Percentiles rank a stretch among this genome's conserved stretches.
These are phyloP conservation scores for Euplagia quadripunctaria DNA, from an alignment of 2,888 invertebrate species.

Conservation along the genomic window DNA sequence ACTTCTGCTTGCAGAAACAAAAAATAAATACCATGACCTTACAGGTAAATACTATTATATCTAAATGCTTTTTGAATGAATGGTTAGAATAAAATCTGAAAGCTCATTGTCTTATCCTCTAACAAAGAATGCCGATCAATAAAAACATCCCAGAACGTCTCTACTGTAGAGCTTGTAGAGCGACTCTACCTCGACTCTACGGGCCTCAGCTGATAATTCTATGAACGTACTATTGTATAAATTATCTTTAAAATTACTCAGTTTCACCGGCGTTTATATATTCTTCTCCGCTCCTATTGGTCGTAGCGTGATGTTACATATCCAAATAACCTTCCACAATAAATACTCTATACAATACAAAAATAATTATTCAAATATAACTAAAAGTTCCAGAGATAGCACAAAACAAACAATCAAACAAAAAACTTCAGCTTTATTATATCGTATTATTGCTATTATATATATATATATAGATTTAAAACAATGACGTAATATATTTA, in stretches of 20 bases:
- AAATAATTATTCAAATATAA: too few species aligned
- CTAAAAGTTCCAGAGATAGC: too few species aligned
- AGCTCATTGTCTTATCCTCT: constrained; percentile 55
- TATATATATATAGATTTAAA: too few species aligned
- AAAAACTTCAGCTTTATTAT: too few species aligned
- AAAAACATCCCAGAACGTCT: constrained; percentile 46
- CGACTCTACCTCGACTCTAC: constrained; percentile 14
- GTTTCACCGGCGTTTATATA: too few species aligned
- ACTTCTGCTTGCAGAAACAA: not conserved
- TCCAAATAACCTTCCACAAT: too few species aligned
- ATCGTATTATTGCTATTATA: too few species aligned
- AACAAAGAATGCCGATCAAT: constrained; percentile 56
- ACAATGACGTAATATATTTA: too few species aligned
- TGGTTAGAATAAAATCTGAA: constrained; percentile 10
- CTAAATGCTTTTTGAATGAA: not conserved
- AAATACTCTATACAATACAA: too few species aligned
- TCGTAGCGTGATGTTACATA: too few species aligned
- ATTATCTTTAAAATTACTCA: constrained; percentile 24
- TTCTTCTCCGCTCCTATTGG: too few species aligned
- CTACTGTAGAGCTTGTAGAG: constrained; percentile 5
- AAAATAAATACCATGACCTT: not conserved
- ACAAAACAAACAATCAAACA: too few species aligned
- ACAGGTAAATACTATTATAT: not conserved
- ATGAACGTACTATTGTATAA: constrained; percentile 37
- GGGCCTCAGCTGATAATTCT: constrained; percentile 31